Base-by-base conservation (phyloP, 64 coral and sea anemone species). In the Porites australiensis region DNA sequence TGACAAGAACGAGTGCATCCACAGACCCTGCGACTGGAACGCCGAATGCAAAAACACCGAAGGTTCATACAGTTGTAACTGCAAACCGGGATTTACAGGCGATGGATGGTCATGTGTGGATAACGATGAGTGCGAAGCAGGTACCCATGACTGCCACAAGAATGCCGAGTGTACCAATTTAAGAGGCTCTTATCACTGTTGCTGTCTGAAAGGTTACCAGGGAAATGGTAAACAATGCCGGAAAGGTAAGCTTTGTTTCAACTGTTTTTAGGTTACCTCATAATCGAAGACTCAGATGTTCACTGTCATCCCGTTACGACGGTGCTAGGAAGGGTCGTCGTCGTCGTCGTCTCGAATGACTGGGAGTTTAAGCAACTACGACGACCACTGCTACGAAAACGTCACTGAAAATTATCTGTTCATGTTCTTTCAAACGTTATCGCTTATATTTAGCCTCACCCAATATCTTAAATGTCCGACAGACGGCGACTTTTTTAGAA, bases 41-140 rank as follows among this genome's bases (percentile, higher is more conserved):
- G 86, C 86, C 0, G n/a, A 37, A 20, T 88, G 86, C 86, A 88
- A 3, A 13, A 88, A 88, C 53, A 77, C 86, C 2, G 23, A 22
- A 22, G 86, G 86, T 51, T 88, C 86, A 2, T 66, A 84, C 60
- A 44, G 16, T 27, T 84, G 81, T n/a, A 66, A 2, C 14, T 84
- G 81, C 27, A 84, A 65, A 21, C 18, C 59, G 5, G 81, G 81
- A 18, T 84, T 84, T 53, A 13, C 21, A n/a, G 58, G 81, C 6
- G 19, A 84, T 64, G 81, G 81, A 3, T 44, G 20, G 19, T 65
- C 27, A 65, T 84, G 81, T 84, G 9, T 4, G n/a, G 81, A 84
- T 21, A 12, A 62, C 4, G 81, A 84, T 84, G 81, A 84, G 64
- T 84, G 81, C 47, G 18, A 14, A 65, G 48, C 44, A 43, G 81